Base-by-base conservation (phyloP, 2,888 invertebrate species). In the Maniola hyperantus region DNA sequence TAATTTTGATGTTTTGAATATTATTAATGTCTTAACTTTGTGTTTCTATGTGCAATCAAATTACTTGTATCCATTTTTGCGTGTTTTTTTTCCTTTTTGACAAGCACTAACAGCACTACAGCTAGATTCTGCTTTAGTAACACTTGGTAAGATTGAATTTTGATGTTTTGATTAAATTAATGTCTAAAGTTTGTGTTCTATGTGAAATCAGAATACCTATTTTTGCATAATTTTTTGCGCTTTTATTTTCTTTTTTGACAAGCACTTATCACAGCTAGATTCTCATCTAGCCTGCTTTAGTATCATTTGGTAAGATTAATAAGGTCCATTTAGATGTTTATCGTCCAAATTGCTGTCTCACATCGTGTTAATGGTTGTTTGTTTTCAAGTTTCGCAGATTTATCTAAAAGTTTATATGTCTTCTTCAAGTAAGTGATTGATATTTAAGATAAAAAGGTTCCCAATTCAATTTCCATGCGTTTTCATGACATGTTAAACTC, bases 361-460 rank as follows among this genome's bases (percentile, higher is more conserved):
- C 48, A 48, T 15, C 59, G 46, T 33, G 59, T 59, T 59, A 59
- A 59, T 34, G 15, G 46, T 46, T 57, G 42, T 57, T 57, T 57
- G 57, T 57, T 57, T 42, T 42, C 20, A 13, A 39, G 39, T 55
- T 54, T 55, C 55, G 39, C 55, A 55, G 55, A 36, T 55, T 55
- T 55, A 55, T 55, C 55, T 55, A 5, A 26, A 55, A 15, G n/a
- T 34, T 54, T 51, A 36, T 54, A 48, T 18, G 34, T 54, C 54
- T n/a, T 15, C 34, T 13, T 34, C 33, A 15, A n/a, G 8, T 54
- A 4, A 20, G 6, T 50, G 20, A n/a, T 11, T 18, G 20, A 8
- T 50, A 10, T n/a, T n/a, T 8, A 50, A 13, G 18, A 8, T 1
- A 4, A 10, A 20, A 10, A 20, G 2, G 50, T 18, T 2, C 6